Conservation (phyloP, 2,888 invertebrate species). For the Euspilapteryx auroguttella region DNA sequence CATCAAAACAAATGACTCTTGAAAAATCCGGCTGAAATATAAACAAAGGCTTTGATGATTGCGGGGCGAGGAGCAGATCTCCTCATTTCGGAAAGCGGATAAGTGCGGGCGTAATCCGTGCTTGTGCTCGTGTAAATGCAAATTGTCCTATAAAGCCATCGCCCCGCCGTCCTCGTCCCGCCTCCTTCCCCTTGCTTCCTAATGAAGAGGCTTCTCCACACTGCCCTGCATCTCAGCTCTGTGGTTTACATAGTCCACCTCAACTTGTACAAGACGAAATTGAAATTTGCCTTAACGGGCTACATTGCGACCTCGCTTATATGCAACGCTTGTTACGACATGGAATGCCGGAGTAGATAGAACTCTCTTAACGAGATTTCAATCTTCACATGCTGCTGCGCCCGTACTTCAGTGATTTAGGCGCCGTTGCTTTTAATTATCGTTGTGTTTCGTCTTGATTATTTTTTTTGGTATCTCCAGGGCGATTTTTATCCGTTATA, state of each 20-base stretch:
- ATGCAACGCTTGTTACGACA: too few species aligned
- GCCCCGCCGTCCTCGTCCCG: slow-evolving; percentile 17
- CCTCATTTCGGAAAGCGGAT: slow-evolving; percentile 51
- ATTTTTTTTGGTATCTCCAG: too few species aligned
- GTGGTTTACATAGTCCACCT: slow-evolving; percentile 17
- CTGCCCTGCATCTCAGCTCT: slow-evolving; percentile 19
- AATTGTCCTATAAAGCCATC: slow-evolving; percentile 58
- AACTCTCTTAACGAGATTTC: too few species aligned
- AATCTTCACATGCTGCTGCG: too few species aligned
- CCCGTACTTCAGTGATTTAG: too few species aligned
- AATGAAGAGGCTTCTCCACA: slow-evolving; percentile 49
- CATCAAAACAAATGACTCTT: slow-evolving; percentile 48
- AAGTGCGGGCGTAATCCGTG: slow-evolving; percentile 56
- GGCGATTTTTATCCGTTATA: too few species aligned
- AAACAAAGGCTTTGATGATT: slow-evolving; percentile 52
- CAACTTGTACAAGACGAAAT: slow-evolving; percentile 3
- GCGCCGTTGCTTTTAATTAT: too few species aligned
- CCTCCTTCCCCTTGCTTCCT: slow-evolving; percentile 22
- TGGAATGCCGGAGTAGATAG: too few species aligned
- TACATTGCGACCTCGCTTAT: slow-evolving; percentile 1
- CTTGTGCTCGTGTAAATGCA: slow-evolving; percentile 59
- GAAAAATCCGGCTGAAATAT: slow-evolving; percentile 48
- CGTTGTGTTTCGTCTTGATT: too few species aligned
- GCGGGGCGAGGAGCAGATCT: slow-evolving; percentile 24
- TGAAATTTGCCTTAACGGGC: slow-evolving; percentile 4